phyloP scores from a whole-genome alignment of 2,113 vertebrate genomes.

The Tringa solitaria region DNA sequence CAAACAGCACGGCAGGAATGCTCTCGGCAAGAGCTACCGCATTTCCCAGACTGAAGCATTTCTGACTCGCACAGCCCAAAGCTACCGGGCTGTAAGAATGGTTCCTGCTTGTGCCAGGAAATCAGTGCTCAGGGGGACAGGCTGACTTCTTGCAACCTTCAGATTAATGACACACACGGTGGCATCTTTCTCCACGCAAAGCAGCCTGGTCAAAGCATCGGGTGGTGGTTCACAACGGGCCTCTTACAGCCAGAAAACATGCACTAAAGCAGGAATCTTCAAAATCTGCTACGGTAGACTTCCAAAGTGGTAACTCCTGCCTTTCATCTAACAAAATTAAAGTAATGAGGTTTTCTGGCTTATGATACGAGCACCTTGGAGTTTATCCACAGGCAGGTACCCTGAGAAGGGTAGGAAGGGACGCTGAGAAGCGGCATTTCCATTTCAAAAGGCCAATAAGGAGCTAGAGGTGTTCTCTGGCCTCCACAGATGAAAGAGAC shows the following conservation, averaged over 20 bases:
- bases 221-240: background rate
- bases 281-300: background rate
- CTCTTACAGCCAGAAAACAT: background rate
- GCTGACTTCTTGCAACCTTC: background rate
- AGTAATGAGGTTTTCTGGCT: background rate
- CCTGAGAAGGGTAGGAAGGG: background rate
- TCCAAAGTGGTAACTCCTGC: background rate
- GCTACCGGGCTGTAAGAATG: background rate
- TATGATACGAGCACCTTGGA: background rate
- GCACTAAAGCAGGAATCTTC: background rate
- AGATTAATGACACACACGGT: background rate
- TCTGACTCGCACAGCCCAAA: background rate
- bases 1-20: background rate
- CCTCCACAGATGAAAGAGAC: background rate
- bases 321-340: background rate
- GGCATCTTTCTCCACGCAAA: background rate
- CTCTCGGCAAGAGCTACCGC: background rate
- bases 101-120: background rate
- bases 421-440: background rate
- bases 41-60: background rate
- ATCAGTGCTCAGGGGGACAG: background rate
- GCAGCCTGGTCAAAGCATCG: background rate
- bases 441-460: background rate
- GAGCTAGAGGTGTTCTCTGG: background rate
- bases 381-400: background rate